A percentile compares a stretch with the other conserved stretches of the same genome.
phyloP scores from a whole-genome alignment of 2,797 vertebrate species.

The Semaprochilodus insignis region DNA sequence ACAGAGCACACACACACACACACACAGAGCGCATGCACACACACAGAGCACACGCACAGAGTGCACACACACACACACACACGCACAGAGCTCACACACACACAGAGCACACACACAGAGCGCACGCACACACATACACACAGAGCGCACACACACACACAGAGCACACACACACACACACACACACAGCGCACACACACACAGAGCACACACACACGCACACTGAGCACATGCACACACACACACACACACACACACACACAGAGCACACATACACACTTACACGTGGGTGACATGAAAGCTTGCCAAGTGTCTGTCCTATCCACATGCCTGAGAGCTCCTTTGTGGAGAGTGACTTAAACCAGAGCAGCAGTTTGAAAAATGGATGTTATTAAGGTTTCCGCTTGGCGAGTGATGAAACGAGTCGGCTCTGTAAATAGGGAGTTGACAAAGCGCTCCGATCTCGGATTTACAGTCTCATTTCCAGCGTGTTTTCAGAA shows the following conservation, averaged over 20 bases:
- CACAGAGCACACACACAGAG: no score
- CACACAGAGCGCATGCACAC: not conserved
- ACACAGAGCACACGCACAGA: not conserved
- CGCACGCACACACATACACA: no score
- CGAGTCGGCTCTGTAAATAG: constrained; percentile 39
- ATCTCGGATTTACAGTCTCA: constrained; percentile 35
- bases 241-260: no score
- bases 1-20: constrained; percentile 16
- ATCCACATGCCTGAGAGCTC: constrained; percentile 31
- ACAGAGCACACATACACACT: not conserved
- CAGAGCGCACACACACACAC: no score
- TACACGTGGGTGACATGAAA: constrained; percentile 30
- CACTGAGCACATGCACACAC: no score
- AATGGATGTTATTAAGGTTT: constrained; percentile 53
- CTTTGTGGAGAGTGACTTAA: constrained; percentile 37
- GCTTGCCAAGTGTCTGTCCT: constrained; percentile 33
- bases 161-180: no score
- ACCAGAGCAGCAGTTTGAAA: constrained; percentile 60
- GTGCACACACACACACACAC: no score
- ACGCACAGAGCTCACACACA: no score
- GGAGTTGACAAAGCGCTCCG: constrained; percentile 23
- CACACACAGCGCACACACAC: no score
- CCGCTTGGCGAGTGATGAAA: constrained; percentile 46
- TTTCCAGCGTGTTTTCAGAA: constrained; percentile 21
- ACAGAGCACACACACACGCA: no score